phyloP scores from a whole-genome alignment of 2,888 invertebrate species.

The Diarsia dahlii region DNA sequence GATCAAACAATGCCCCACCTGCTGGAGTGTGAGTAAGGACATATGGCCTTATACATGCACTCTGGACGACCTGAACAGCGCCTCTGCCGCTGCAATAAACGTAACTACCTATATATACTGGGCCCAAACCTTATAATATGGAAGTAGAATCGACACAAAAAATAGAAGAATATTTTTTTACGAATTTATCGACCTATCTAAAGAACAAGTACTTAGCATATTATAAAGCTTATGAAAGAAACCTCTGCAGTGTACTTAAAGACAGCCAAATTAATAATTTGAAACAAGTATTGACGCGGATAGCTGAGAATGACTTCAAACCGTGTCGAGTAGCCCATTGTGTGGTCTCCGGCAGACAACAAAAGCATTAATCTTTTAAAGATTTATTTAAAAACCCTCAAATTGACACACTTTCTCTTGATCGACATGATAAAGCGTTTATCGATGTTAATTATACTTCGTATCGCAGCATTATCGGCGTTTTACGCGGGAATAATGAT shows the following conservation, averaged over 20 bases:
- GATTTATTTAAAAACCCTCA: slow-evolving; percentile 48
- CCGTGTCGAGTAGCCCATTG: slow-evolving; percentile 22
- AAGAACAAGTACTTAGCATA: not conserved
- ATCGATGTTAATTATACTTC: slow-evolving; percentile 60
- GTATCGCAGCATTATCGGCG: slow-evolving; percentile 37
- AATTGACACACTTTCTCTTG: slow-evolving; percentile 57
- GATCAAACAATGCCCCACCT: too few species aligned
- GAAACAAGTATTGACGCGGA: not conserved
- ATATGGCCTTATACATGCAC: too few species aligned
- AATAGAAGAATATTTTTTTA: not conserved
- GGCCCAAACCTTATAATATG: too few species aligned
- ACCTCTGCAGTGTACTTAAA: not conserved
- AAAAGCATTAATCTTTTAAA: slow-evolving; percentile 53
- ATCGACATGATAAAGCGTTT: slow-evolving; percentile 55
- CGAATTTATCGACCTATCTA: not conserved
- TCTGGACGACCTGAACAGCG: too few species aligned
- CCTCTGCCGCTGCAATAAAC: too few species aligned
- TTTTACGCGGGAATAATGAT: slow-evolving; percentile 62
- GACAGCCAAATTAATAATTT: slow-evolving; percentile 18
- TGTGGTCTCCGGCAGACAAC: slow-evolving; percentile 47
- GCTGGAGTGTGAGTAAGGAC: too few species aligned
- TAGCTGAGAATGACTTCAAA: not conserved
- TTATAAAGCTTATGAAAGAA: not conserved
- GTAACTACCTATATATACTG: too few species aligned
- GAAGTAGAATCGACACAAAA: too few species aligned